Percentiles rank a stretch among this genome's conserved stretches.
phyloP scores from a whole-genome alignment of 2,888 invertebrate genomes.

The Cataglyphis livida region DNA sequence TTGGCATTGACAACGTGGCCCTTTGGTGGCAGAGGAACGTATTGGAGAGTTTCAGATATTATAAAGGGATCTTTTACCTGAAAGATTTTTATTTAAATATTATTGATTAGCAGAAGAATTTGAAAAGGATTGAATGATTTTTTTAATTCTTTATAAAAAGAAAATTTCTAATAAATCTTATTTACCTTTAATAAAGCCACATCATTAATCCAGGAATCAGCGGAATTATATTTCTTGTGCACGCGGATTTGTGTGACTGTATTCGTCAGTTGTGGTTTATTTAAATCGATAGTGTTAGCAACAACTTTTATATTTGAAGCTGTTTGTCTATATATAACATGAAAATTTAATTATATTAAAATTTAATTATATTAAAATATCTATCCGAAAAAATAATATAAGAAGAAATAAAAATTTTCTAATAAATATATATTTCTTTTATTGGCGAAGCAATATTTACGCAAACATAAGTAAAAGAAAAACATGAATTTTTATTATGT shows the following conservation, averaged over 20 bases:
- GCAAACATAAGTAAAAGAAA: neutral
- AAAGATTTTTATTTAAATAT: slow-evolving; percentile 4
- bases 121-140: neutral
- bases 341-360: neutral
- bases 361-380: neutral
- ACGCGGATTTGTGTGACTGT: slow-evolving; percentile 44
- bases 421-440: neutral
- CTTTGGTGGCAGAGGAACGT: slow-evolving; percentile 85
- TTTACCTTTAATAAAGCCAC: slow-evolving; percentile 79
- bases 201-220: slow-evolving; percentile 72
- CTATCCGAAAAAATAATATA: neutral
- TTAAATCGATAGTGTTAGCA: slow-evolving; percentile 62
- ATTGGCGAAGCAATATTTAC: neutral
- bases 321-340: slow-evolving; percentile 40
- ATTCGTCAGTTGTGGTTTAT: neutral
- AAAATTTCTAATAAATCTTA: neutral
- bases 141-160: neutral
- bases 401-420: neutral
- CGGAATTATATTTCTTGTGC: slow-evolving; percentile 64
- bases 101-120: neutral
- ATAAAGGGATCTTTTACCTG: slow-evolving; percentile 61
- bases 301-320: slow-evolving; percentile 57
- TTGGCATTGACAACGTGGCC: slow-evolving; percentile 67
- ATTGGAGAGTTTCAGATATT: slow-evolving; percentile 54
- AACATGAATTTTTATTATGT: neutral